Evolutionary conservation across 2,113 vertebrate species (phyloP), one percentile per base, ranked within the genome.

Genomic region (Syngnathus typhle): DNA sequence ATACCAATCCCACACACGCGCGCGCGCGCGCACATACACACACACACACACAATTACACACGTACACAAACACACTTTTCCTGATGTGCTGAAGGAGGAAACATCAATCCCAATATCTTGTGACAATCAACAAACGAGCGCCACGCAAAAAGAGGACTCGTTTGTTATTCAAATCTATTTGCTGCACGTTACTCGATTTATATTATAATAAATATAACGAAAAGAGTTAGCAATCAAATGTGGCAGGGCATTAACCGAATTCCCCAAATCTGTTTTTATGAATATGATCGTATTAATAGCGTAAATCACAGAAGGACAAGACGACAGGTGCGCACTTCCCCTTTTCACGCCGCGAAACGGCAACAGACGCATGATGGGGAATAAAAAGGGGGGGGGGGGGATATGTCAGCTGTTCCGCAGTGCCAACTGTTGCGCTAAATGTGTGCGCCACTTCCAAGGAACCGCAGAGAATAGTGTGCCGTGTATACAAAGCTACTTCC

Each of bases 401-500:
- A 1, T n/a, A n/a, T n/a, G n/a, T 47, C 77, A 83, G 79, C 54
- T 81, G 76, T 81, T 52, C 51, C 36, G 41, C 39, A 49, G 65
- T 7, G 27, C 64, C 51, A 3, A 72, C 66, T 73, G 75, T 64
- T 65, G 71, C 44, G 63, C 44, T 11, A 8, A 23, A 63, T 27
- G 39, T 41, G 65, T 66, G 68, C 68, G 59, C 62, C 64, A 65
- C 23, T n/a, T 38, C 77, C 80, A 64, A 74, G 71, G 71, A 82
- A 73, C 70, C 69, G 72, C 75, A 47, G 75, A 80, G 52, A 84
- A 82, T 75, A 72, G 80, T 83, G 84, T 75, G 75, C 27, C 27
- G 27, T 32, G 27, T 32, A 32, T 88, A 85, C 84, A 87, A 77
- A 77, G 82, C 80, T 73, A 73, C 84, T 88, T 89, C 88, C 83